These are phyloP conservation scores for Dichetophora obliterata DNA, from an alignment of 2,888 invertebrate species.

Conservation along the genomic window DNA sequence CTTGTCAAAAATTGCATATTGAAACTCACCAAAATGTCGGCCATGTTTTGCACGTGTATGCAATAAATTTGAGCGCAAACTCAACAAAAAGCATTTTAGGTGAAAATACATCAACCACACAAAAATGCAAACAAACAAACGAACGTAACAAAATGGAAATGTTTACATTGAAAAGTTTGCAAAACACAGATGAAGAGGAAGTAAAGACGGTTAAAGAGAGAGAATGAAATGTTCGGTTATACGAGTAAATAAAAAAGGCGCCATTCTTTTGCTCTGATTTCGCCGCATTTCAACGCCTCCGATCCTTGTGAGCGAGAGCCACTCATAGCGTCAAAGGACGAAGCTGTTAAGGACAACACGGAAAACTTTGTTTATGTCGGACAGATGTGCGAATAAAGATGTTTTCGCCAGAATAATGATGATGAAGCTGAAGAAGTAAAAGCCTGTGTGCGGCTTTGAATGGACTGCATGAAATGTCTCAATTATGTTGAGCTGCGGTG, in stretches of 20 bases:
- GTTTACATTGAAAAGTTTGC: neutral
- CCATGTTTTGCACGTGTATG: constrained; percentile 21
- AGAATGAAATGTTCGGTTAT: neutral
- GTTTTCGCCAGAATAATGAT: neutral
- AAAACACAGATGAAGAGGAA: neutral
- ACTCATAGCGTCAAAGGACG: neutral
- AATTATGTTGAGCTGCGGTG: constrained; percentile 20
- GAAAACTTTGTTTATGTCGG: constrained; percentile 22
- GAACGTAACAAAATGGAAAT: neutral
- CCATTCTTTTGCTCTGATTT: constrained; percentile 13
- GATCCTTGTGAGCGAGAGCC: neutral
- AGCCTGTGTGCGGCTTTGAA: neutral
- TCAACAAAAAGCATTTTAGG: constrained; percentile 5
- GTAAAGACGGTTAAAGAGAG: neutral
- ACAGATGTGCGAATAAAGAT: constrained; percentile 1
- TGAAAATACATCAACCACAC: constrained; percentile 4
- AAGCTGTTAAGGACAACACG: constrained; percentile 23
- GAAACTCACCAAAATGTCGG: neutral
- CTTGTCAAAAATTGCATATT: constrained; percentile 59
- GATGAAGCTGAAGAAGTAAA: neutral
- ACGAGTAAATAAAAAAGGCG: neutral
- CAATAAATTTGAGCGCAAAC: constrained; percentile 16
- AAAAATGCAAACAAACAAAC: neutral
- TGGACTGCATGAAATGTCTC: constrained; percentile 27
- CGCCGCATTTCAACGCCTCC: neutral